These are phyloP conservation scores for Temnothorax nylanderi DNA, from an alignment of 1,140 invertebrate genomes.

Conservation along the genomic window DNA sequence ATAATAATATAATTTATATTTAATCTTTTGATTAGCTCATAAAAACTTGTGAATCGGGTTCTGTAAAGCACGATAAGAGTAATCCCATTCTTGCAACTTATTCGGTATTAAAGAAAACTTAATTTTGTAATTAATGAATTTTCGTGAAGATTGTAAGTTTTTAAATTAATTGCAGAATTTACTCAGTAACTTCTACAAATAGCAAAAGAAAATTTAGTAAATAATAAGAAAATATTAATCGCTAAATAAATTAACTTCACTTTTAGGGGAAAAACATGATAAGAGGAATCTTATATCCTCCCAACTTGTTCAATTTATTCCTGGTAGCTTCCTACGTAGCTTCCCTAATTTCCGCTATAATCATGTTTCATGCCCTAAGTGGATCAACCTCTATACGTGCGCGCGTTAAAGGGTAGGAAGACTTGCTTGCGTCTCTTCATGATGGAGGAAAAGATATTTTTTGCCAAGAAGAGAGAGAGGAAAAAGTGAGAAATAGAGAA, in stretches of 20 bases:
- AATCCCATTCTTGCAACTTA: not conserved
- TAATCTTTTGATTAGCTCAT: not conserved
- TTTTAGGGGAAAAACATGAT: not conserved
- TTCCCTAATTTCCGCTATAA: conserved; percentile 45
- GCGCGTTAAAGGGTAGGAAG: not conserved
- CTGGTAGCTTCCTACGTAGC: not conserved
- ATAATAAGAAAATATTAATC: not conserved
- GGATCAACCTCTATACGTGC: conserved; percentile 26
- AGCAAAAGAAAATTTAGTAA: not conserved
- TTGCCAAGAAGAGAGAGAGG: conserved; percentile 26
- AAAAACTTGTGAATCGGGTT: not conserved
- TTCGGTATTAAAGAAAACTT: not conserved
- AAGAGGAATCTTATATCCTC: conserved; percentile 12
- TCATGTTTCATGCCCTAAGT: conserved; percentile 34
- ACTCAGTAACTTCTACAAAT: not conserved
- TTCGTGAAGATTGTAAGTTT: not conserved
- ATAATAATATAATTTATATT: not conserved
- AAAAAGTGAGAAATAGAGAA: not conserved
- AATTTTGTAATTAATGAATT: not conserved
- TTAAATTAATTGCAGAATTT: not conserved
- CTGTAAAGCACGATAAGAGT: not conserved
- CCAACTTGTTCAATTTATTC: conserved; percentile 42
- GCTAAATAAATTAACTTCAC: not conserved
- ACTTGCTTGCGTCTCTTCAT: conserved; percentile 36
- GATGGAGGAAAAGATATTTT: conserved; percentile 66